phyloP scores from a whole-genome alignment of 2,888 invertebrate species.

The Euplexia lucipara region DNA sequence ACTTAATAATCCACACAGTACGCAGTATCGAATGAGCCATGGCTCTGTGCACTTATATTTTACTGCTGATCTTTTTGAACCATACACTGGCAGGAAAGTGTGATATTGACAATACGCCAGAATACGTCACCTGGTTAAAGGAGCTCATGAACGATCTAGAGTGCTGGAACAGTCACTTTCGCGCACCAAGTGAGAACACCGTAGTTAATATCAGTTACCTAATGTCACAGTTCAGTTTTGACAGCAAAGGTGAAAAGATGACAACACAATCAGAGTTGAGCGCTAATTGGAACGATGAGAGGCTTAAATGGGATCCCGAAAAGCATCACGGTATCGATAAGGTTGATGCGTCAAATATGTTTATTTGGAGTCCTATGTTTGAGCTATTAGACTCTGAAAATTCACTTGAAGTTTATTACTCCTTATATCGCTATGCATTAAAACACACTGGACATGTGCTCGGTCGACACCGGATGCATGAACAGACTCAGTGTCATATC shows the following conservation, averaged over 20 bases:
- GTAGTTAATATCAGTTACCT: conserved; percentile 55
- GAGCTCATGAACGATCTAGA: conserved; percentile 49
- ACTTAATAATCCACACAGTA: not conserved
- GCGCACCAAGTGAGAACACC: conserved; percentile 30
- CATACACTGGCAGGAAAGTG: conserved; percentile 23
- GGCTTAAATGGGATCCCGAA: conserved; percentile 69
- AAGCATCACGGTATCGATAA: conserved; percentile 63
- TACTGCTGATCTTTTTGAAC: conserved; percentile 30
- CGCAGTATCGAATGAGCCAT: conserved; percentile 46
- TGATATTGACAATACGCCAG: conserved; percentile 15
- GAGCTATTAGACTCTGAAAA: conserved; percentile 57
- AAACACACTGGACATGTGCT: conserved; percentile 53
- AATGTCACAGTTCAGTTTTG: conserved; percentile 66
- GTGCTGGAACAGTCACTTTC: not conserved
- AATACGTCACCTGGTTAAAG: conserved; percentile 58
- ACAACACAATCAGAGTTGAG: conserved; percentile 51
- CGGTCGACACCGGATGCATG: conserved; percentile 39
- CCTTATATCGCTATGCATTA: conserved; percentile 50
- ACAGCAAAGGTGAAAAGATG: conserved; percentile 65
- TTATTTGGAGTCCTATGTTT: conserved; percentile 61
- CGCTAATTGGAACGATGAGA: conserved; percentile 64
- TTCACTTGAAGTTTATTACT: not conserved
- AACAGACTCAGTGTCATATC: conserved; percentile 57
- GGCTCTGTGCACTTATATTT: conserved; percentile 29
- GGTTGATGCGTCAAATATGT: not conserved